Percentiles rank a stretch among this genome's conserved stretches.
These are phyloP conservation scores for Xenotilapia caudafasciata DNA, from an alignment of 2,113 vertebrate genomes.

Conservation along the genomic window DNA sequence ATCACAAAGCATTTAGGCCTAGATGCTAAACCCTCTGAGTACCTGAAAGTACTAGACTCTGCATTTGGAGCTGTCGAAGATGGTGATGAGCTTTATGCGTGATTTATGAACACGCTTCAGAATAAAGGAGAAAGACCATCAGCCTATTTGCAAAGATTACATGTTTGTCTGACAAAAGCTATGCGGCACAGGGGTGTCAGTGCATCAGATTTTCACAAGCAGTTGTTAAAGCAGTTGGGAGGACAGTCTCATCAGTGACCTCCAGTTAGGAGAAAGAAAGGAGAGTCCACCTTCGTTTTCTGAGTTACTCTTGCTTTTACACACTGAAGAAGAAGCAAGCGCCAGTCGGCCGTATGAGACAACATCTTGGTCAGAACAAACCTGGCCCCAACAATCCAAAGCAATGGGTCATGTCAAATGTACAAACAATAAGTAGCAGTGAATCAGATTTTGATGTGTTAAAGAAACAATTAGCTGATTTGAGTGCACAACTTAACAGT, in stretches of 20 bases:
- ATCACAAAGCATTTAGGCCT: background rate
- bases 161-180: background rate
- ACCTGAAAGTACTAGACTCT: background rate
- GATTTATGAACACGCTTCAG: background rate
- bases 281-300: background rate
- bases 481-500: background rate
- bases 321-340: background rate
- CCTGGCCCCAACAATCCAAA: background rate
- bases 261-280: background rate
- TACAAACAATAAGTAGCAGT: background rate
- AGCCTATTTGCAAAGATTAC: background rate
- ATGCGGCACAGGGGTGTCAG: background rate
- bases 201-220: background rate
- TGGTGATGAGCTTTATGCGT: background rate
- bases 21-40: background rate
- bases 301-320: background rate
- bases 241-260: background rate
- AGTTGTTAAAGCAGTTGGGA: background rate
- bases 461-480: background rate
- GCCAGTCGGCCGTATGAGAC: background rate
- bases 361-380: background rate
- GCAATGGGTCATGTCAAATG: background rate
- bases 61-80: background rate
- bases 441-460: background rate
- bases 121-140: background rate